These are phyloP conservation scores for Nettapus auritus DNA, from an alignment of 2,113 vertebrate genomes.

Conservation along the genomic window DNA sequence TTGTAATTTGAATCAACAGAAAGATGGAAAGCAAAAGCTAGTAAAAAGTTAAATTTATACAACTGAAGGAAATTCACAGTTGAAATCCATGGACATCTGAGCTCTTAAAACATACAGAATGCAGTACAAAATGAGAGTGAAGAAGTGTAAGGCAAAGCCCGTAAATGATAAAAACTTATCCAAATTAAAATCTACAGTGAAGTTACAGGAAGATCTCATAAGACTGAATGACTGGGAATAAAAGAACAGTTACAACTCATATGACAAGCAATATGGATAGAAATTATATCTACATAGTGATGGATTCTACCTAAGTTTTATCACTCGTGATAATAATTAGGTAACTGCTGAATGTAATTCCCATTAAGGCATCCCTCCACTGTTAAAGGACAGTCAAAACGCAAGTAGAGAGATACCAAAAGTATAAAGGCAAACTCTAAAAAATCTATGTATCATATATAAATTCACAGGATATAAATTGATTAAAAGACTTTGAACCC, in stretches of 20 bases:
- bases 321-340: not conserved
- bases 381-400: slow-evolving; percentile 24
- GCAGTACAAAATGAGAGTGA: not conserved
- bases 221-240: not conserved
- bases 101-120: not conserved
- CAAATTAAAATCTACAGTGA: not conserved
- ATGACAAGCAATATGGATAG: not conserved
- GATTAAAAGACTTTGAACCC: slow-evolving; percentile 13
- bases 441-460: not conserved
- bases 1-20: not conserved
- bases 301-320: not conserved
- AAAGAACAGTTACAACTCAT: not conserved
- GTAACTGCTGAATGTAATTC: not conserved
- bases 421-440: not conserved
- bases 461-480: slow-evolving; percentile 6
- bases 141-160: not conserved
- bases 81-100: not conserved
- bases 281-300: not conserved
- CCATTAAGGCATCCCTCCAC: not conserved
- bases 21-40: not conserved
- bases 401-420: not conserved
- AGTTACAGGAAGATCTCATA: not conserved
- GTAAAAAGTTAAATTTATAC: not conserved
- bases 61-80: not conserved
- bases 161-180: not conserved